Evolutionary conservation across 2,888 invertebrate species (phyloP).

Genomic region (Morinoia aosen): DNA sequence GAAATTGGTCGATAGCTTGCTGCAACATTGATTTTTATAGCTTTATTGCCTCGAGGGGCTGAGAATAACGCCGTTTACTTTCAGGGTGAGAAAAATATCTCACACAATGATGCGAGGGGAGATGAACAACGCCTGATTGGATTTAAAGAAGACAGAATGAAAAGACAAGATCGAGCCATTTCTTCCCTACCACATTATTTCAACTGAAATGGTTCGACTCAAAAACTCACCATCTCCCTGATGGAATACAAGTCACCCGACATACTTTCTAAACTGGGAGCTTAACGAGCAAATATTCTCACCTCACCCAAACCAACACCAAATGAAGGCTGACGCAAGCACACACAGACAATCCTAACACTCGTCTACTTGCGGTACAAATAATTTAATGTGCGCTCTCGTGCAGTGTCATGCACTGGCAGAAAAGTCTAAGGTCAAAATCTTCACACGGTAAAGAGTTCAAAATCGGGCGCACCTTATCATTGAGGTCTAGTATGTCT

Average conservation of each 20-base stretch:
- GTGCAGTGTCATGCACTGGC: not conserved
- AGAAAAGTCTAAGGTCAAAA: too few relatives aligned
- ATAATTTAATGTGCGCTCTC: not conserved
- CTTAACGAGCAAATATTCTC: not conserved
- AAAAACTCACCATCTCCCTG: not conserved
- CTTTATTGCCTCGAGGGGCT: not conserved
- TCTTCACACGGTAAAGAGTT: too few relatives aligned
- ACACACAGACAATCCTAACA: not conserved
- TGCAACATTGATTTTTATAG: not conserved
- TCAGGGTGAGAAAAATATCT: not conserved
- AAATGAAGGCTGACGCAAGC: not conserved
- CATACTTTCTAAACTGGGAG: not conserved
- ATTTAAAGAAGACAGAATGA: too few relatives aligned
- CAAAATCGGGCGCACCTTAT: slow-evolving; percentile 55
- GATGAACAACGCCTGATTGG: not conserved
- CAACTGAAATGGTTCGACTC: too few relatives aligned
- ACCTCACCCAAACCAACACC: not conserved
- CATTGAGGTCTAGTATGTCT: slow-evolving; percentile 66
- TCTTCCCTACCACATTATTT: not conserved
- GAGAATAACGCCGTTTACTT: too few relatives aligned
- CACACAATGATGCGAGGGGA: not conserved
- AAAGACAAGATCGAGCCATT: not conserved
- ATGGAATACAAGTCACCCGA: not conserved
- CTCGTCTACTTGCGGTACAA: not conserved
- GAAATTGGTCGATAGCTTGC: not conserved